phyloP scores from a whole-genome alignment of 2,797 vertebrate species.

The Squalus acanthias region DNA sequence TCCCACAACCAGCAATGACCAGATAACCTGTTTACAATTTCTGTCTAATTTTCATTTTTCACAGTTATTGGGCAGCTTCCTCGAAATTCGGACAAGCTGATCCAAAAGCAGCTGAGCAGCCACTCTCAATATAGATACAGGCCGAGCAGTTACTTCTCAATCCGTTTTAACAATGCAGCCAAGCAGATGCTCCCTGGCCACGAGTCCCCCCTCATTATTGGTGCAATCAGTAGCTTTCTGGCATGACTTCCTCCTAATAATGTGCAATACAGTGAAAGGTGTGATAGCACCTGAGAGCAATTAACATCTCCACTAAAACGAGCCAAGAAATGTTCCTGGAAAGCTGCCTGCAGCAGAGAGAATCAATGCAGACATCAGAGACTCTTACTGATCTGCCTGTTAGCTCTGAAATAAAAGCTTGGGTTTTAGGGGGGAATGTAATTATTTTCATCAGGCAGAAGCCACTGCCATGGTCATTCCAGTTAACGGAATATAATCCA shows the following conservation, averaged over 20 bases:
- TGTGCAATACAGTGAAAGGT: slow-evolving; percentile 6
- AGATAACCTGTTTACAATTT: not conserved
- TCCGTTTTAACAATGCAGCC: not conserved
- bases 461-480: not conserved
- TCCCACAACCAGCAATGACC: not conserved
- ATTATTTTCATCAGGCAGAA: not conserved
- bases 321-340: slow-evolving; percentile 19
- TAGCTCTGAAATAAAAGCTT: not conserved
- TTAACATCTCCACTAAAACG: not conserved
- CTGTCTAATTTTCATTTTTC: not conserved
- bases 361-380: not conserved
- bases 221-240: not conserved
- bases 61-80: not conserved
- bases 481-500: not conserved
- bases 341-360: not conserved
- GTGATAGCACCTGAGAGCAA: slow-evolving; percentile 26
- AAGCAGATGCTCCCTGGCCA: not conserved
- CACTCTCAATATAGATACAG: not conserved
- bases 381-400: not conserved
- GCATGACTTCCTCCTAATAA: not conserved
- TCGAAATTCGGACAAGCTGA: not conserved
- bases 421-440: no score
- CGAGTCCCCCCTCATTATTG: not conserved
- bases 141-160: not conserved
- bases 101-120: not conserved